Evolutionary conservation across 2,797 vertebrate species (phyloP), one percentile per base, ranked within the genome.

Genomic region (Trematomus bernacchii): DNA sequence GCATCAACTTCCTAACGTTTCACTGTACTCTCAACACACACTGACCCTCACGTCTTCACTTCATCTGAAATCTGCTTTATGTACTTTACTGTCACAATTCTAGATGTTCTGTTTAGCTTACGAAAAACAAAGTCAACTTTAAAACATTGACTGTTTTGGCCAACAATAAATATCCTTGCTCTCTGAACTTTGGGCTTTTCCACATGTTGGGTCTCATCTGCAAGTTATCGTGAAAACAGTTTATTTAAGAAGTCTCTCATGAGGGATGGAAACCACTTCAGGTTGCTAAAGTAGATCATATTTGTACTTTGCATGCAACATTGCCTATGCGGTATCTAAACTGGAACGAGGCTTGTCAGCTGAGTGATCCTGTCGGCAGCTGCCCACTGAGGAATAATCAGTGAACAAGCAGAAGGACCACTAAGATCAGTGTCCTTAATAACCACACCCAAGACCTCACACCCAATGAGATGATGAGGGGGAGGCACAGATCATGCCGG

Each of bases 391-490:
- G 76, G 76, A 89, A 85, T 92, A 92, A 94, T 93, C 92, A 88
- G 87, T 23, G 69, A 79, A 68, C 77, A 71, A 93, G 86, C 92
- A 94, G 91, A 93, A 92, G 92, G 89, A 85, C 84, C 88, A 72
- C 89, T 95, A 92, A 94, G 91, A 94, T 95, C 93, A 91, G 87
- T 92, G 92, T 94, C 89, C 90, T 89, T 89, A 94, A 94, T 94
- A 94, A 94, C 90, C 87, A 89, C 91, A 91, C 89, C 92, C 90
- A 86, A 77, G 86, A 93, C 84, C 91, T 93, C 85, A 87, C 86
- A 79, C 85, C 82, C 89, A 93, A 87, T 90, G 89, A 93, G 92
- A 93, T 86, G 90, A 94, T 92, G 92, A 90, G 80, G 65, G 74
- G 72, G 73, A 91, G 86, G 91, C 87, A 85, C 82, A 87, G 87